These are phyloP conservation scores for Rhinogobio ventralis DNA, from an alignment of 2,797 vertebrate genomes.

Conservation along the genomic window DNA sequence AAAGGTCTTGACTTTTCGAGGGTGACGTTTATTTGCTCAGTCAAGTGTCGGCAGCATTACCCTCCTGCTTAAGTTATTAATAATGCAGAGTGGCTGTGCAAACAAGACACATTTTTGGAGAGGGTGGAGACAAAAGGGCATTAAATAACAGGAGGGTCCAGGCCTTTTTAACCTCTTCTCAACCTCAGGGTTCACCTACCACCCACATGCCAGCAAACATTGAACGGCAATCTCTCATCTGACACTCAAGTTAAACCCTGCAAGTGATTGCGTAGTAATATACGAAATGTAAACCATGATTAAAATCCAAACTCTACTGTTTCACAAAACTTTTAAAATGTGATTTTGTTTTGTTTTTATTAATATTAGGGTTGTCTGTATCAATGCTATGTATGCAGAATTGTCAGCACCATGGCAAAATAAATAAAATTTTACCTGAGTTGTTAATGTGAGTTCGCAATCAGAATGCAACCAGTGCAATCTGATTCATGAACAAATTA, in stretches of 20 bases:
- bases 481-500: background rate
- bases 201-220: constrained; percentile 47
- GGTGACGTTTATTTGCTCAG: constrained; percentile 67
- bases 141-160: constrained; percentile 44
- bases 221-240: background rate
- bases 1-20: constrained; percentile 60
- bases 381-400: background rate
- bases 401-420: background rate
- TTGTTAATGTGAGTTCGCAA: background rate
- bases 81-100: constrained; percentile 62
- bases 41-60: constrained; percentile 56
- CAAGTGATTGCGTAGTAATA: background rate
- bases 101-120: constrained; percentile 61
- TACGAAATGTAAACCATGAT: background rate
- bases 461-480: background rate
- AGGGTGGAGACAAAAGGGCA: constrained; percentile 38
- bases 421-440: background rate
- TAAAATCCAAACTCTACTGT: background rate
- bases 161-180: constrained; percentile 58
- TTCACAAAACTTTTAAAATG: background rate
- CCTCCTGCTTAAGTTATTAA: constrained; percentile 61
- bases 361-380: background rate
- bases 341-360: background rate
- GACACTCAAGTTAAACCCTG: background rate
- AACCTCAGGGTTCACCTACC: constrained; percentile 49